Base-by-base conservation (phyloP, 2,888 invertebrate genomes). In the Didymodactylos carnosus region DNA sequence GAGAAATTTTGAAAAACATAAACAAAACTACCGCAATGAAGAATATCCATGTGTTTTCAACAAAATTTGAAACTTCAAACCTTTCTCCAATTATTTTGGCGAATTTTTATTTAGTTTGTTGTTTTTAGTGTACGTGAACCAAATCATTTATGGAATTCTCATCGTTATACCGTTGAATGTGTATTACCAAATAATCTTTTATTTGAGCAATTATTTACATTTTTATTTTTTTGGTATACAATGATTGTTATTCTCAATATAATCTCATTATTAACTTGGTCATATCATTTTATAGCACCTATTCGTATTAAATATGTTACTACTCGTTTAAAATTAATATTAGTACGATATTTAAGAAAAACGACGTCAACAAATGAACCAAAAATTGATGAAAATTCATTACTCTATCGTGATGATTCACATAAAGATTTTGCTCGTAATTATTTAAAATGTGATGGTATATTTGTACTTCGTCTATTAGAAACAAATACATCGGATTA, bases 151-250 rank as follows among this genome's bases (percentile, higher is more conserved):
- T 69, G 72, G 35, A 69, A 72, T 72, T 71, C 72, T 40, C 75
- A 75, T 69, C 75, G 72, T 23, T 75, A 75, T 72, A 75, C 29
- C n/a, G 73, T 78, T 25, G 77, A 78, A 72, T 78, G 78, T 72
- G 77, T 76, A 4, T 72, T 78, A n/a, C 78, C 78, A 0, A 75
- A 72, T 49, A 75, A 75, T 23, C 43, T 75, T 14, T 62, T 71
- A 46, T 72, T 72, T 70, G 72, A 75, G 41, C 75, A 75, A 70
- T 72, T 75, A 69, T 75, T 75, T 46, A 75, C 75, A 49, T 75
- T 75, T 72, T 41, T 75, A 35, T 75, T 72, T 72, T 75, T 62
- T 35, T 62, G 62, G 62, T 62, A 62, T 35, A 62, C 62, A 14
- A 62, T 62, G 62, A 62, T 62, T 14, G 62, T 62, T 62, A 62